A percentile compares a stretch with the other conserved stretches of the same genome.
Conservation (phyloP, 2,113 vertebrate genomes). For the Phrynosoma platyrhinos region DNA sequence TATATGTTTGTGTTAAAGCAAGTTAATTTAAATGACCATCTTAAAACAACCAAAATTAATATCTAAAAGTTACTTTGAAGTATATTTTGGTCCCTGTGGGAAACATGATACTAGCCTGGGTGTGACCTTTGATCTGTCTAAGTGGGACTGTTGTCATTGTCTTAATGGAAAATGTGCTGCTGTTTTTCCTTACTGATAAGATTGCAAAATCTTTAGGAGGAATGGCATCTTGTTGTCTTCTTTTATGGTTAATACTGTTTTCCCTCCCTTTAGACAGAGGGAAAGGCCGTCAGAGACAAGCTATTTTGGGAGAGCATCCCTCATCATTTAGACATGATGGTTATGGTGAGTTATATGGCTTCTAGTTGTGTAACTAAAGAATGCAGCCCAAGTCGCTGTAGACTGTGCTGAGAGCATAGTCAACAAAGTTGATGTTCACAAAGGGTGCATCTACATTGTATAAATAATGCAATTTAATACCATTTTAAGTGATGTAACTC, state of each 20-base stretch:
- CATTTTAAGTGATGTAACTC: too few species aligned
- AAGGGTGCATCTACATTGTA: too few species aligned
- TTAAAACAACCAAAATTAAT: slow-evolving; percentile 72
- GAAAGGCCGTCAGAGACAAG: slow-evolving; percentile 93
- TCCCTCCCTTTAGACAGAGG: slow-evolving; percentile 87
- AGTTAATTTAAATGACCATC: slow-evolving; percentile 72
- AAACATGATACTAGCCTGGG: slow-evolving; percentile 1
- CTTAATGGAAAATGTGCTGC: slow-evolving; percentile 59
- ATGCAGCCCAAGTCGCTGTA: slow-evolving; percentile 14
- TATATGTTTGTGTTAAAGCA: slow-evolving; percentile 70
- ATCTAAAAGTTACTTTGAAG: neutral
- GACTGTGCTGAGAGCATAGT: neutral
- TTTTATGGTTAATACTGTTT: slow-evolving; percentile 70
- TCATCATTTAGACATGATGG: slow-evolving; percentile 91
- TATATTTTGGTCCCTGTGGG: neutral
- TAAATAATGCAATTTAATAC: too few species aligned
- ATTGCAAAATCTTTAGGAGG: neutral
- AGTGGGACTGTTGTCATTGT: slow-evolving; percentile 65
- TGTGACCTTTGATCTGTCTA: neutral
- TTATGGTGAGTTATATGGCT: slow-evolving; percentile 87
- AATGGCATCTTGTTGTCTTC: slow-evolving; percentile 20
- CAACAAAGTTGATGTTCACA: neutral
- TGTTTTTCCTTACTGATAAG: slow-evolving; percentile 59
- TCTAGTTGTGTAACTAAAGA: slow-evolving; percentile 19
- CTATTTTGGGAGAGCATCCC: slow-evolving; percentile 96